Evolutionary conservation across 2,888 invertebrate genomes (phyloP).

Genomic region (Syritta pipiens): DNA sequence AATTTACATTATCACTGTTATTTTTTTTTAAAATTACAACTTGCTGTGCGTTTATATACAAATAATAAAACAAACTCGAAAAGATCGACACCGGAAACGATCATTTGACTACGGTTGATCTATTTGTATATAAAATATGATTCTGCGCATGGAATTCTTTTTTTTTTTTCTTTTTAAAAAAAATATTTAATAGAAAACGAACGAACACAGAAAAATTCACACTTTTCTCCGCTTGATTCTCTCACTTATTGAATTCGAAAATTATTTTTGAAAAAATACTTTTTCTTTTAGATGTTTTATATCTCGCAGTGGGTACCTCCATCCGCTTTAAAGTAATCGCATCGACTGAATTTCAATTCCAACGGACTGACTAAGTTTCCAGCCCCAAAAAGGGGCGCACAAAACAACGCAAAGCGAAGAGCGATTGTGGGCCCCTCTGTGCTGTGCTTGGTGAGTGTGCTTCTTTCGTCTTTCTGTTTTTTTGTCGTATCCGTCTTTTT

Average conservation of each 20-base stretch:
- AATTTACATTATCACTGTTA: slow-evolving; percentile 56
- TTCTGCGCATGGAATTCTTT: slow-evolving; percentile 39
- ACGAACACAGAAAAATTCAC: slow-evolving; percentile 24
- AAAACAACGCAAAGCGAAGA: slow-evolving; percentile 1
- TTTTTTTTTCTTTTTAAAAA: slow-evolving; percentile 24
- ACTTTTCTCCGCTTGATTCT: slow-evolving; percentile 30
- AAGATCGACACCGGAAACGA: slow-evolving; percentile 66
- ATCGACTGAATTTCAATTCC: slow-evolving; percentile 79
- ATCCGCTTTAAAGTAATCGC: slow-evolving; percentile 79
- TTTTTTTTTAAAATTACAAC: slow-evolving; percentile 6
- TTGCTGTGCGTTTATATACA: background rate
- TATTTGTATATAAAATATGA: slow-evolving; percentile 23
- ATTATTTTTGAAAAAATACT: slow-evolving; percentile 58
- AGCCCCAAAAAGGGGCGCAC: slow-evolving; percentile 66
- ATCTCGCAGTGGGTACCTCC: slow-evolving; percentile 75
- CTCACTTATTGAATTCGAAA: slow-evolving; percentile 29
- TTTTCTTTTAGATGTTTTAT: slow-evolving; percentile 50
- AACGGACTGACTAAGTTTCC: slow-evolving; percentile 62
- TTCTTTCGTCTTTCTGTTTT: slow-evolving; percentile 3
- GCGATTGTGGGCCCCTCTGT: slow-evolving; percentile 36
- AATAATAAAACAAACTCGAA: slow-evolving; percentile 31
- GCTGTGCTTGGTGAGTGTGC: slow-evolving; percentile 26
- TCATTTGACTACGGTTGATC: slow-evolving; percentile 51
- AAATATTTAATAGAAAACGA: background rate
- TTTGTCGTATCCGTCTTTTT: background rate